Evolutionary conservation across 2,888 invertebrate species (phyloP).

Genomic region (Acheta domesticus): DNA sequence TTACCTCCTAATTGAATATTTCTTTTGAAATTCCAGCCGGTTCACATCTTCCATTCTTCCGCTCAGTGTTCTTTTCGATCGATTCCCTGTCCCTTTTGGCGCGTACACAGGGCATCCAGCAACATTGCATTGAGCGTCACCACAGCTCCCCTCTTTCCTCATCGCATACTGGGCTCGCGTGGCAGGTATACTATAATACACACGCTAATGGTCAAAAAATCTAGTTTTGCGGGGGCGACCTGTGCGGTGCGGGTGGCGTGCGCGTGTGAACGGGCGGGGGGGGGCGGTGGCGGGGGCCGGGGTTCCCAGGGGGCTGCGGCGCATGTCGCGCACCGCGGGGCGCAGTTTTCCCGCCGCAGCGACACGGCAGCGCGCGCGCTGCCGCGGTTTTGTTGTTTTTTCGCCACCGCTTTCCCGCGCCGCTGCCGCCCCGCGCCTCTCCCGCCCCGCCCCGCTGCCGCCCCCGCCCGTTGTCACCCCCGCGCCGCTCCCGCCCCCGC

Average conservation of each 20-base stretch:
- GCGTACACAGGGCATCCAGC: no score
- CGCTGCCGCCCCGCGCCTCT: background rate
- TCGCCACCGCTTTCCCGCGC: background rate
- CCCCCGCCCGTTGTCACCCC: background rate
- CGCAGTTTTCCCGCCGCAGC: background rate
- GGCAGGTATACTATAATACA: background rate
- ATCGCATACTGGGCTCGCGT: no score
- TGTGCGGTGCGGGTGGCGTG: background rate
- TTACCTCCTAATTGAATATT: no score
- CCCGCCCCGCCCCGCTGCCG: background rate
- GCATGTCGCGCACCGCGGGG: constrained; percentile 6
- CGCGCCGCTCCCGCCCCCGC: background rate
- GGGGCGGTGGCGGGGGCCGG: background rate
- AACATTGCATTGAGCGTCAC: no score
- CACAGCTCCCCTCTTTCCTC: no score
- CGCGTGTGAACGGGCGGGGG: background rate
- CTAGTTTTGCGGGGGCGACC: background rate
- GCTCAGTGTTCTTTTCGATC: no score
- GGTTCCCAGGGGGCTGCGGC: background rate
- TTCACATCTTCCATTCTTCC: no score
- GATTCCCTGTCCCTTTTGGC: no score
- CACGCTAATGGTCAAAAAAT: background rate
- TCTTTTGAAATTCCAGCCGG: no score
- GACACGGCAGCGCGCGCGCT: background rate
- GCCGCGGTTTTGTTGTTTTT: background rate